Conservation (phyloP, 2,113 vertebrate species). For the Sminthopsis crassicaudata region DNA sequence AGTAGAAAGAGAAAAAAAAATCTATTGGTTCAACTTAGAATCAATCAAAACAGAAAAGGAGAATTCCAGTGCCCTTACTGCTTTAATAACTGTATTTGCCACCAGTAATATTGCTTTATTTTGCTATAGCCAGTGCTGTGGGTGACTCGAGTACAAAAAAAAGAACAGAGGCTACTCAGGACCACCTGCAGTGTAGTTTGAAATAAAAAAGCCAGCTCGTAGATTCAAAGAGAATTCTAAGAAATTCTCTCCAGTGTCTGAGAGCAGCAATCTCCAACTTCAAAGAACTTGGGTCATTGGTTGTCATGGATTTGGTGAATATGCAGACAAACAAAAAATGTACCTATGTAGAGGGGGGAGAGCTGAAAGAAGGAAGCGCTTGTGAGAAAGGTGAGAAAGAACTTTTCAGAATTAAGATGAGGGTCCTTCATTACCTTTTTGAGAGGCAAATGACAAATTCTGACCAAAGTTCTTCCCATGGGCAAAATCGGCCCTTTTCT, state of each 20-base stretch:
- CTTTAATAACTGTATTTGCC: slow-evolving; percentile 24
- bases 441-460: slow-evolving; percentile 19
- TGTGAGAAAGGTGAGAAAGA: background rate
- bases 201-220: slow-evolving; percentile 41
- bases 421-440: background rate
- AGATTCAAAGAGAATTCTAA: slow-evolving; percentile 46
- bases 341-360: background rate
- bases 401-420: background rate
- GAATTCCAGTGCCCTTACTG: background rate
- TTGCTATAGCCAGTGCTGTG: background rate
- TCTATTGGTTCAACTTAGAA: background rate
- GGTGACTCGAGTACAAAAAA: slow-evolving; percentile 45
- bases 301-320: background rate
- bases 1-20: background rate
- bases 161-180: slow-evolving; percentile 31
- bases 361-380: background rate
- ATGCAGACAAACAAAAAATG: slow-evolving; percentile 27
- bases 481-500: background rate
- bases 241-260: slow-evolving; percentile 45
- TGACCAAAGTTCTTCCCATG: background rate
- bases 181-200: slow-evolving; percentile 3
- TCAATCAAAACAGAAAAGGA: background rate
- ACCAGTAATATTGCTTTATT: slow-evolving; percentile 15
- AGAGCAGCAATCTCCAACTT: slow-evolving; percentile 33
- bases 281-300: slow-evolving; percentile 22